Evolutionary conservation across 2,888 invertebrate genomes (phyloP).

Genomic region (Cheilosia pagana): DNA sequence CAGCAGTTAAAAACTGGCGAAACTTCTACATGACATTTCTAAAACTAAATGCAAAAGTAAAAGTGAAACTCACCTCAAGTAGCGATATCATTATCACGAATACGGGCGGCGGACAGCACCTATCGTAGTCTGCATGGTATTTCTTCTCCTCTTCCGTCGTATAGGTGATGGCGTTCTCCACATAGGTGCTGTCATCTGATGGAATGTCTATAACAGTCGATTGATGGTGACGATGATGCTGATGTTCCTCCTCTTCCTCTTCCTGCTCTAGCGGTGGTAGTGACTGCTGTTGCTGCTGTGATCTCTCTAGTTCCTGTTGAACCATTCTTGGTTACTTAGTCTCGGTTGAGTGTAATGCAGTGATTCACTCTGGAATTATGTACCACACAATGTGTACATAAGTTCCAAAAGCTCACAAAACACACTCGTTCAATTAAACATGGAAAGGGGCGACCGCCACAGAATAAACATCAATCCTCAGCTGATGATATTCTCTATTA

Average conservation of each 20-base stretch:
- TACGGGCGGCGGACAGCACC: constrained; percentile 96
- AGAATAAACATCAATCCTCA: constrained; percentile 41
- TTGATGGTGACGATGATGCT: constrained; percentile 62
- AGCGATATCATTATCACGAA: constrained; percentile 96
- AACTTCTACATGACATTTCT: too few relatives aligned
- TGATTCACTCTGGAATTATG: constrained; percentile 66
- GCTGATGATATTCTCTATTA: constrained; percentile 25
- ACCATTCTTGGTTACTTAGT: constrained; percentile 76
- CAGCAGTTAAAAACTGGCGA: too few relatives aligned
- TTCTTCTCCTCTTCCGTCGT: constrained; percentile 83
- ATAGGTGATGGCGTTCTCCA: constrained; percentile 71
- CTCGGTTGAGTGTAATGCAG: constrained; percentile 47
- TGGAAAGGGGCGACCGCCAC: constrained; percentile 9
- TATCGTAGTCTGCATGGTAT: constrained; percentile 96
- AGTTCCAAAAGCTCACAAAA: constrained; percentile 49
- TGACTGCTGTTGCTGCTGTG: constrained; percentile 54
- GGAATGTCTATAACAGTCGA: constrained; percentile 80
- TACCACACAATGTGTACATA: constrained; percentile 27
- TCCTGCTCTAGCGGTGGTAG: constrained; percentile 62
- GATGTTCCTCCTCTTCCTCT: constrained; percentile 63
- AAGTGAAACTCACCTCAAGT: constrained; percentile 91
- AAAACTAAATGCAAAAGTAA: neutral
- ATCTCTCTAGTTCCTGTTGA: constrained; percentile 73
- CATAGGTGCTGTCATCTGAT: constrained; percentile 73
- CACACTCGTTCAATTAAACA: constrained; percentile 29